A percentile compares a stretch with the other conserved stretches of the same genome.
phyloP scores from a whole-genome alignment of 2,113 vertebrate genomes.

The Chaetodon auriga region DNA sequence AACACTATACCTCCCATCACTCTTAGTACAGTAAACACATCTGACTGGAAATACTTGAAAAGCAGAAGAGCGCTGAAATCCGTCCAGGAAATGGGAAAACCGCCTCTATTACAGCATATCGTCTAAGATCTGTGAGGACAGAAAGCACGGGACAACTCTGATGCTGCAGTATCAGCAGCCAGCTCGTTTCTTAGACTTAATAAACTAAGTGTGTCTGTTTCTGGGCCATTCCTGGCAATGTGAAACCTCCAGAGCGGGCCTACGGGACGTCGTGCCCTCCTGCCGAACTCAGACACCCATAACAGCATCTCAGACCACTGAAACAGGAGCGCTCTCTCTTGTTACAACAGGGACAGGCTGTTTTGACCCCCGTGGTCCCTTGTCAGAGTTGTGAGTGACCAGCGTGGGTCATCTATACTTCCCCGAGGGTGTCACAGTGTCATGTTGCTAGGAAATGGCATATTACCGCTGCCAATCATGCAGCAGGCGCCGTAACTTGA shows the following conservation, averaged over 20 bases:
- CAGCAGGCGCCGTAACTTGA: constrained; percentile 52
- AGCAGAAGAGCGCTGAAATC: not conserved
- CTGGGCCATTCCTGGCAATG: constrained; percentile 49
- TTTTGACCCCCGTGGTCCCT: constrained; percentile 62
- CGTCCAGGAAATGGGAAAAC: not conserved
- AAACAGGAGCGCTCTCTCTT: constrained; percentile 68
- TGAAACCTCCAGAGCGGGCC: constrained; percentile 55
- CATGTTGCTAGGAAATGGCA: constrained; percentile 74
- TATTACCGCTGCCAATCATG: constrained; percentile 75
- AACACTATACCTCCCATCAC: not conserved
- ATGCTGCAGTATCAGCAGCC: not conserved
- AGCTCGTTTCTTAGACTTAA: constrained; percentile 22
- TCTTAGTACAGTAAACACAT: constrained; percentile 15
- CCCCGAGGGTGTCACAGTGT: constrained; percentile 64
- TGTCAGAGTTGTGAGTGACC: constrained; percentile 74
- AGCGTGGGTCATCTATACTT: constrained; percentile 73
- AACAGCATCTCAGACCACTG: constrained; percentile 36
- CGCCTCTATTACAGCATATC: not conserved
- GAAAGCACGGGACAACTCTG: not conserved
- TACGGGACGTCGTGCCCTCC: constrained; percentile 36
- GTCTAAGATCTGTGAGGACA: not conserved
- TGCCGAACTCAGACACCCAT: constrained; percentile 46
- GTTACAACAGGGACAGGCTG: constrained; percentile 60
- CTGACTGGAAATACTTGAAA: not conserved
- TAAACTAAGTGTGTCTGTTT: constrained; percentile 49